Percentiles rank a stretch among this genome's conserved stretches.
Conservation (phyloP, 1,140 invertebrate genomes). For the Liolophura sinensis region DNA sequence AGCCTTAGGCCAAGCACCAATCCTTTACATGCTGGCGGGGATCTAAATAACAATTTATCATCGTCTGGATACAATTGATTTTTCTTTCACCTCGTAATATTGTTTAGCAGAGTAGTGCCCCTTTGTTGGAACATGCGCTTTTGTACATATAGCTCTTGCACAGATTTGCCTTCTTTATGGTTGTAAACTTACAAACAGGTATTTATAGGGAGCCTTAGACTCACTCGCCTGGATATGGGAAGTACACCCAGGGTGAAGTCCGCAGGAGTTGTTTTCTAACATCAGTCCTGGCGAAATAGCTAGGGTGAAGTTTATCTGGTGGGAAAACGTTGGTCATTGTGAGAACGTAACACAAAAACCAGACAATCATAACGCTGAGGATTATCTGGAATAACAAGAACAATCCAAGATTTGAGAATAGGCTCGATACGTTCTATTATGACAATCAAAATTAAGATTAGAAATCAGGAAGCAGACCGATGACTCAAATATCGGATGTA, state of each 20-base stretch:
- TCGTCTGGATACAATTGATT: no score
- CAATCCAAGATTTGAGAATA: neutral
- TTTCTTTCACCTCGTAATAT: no score
- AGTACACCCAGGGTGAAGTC: constrained; percentile 76
- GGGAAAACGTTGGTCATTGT: constrained; percentile 70
- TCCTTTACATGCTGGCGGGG: no score
- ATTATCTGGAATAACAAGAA: constrained; percentile 65
- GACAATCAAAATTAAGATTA: no score
- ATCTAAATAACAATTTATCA: no score
- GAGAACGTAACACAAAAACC: constrained; percentile 74
- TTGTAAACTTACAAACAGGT: neutral
- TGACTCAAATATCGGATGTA: no score
- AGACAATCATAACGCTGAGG: constrained; percentile 77
- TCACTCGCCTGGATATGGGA: constrained; percentile 77
- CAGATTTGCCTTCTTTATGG: neutral
- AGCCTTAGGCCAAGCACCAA: no score
- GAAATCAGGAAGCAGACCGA: no score
- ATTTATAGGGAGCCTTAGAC: neutral
- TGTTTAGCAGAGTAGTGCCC: neutral
- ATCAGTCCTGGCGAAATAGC: constrained; percentile 76
- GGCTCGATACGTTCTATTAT: no score
- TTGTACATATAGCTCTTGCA: neutral
- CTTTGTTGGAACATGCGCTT: neutral
- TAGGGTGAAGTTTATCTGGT: constrained; percentile 35
- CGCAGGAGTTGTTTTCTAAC: constrained; percentile 72